These are phyloP conservation scores for Neosilurus hyrtlii DNA, from an alignment of 2,797 vertebrate genomes.

Conservation along the genomic window DNA sequence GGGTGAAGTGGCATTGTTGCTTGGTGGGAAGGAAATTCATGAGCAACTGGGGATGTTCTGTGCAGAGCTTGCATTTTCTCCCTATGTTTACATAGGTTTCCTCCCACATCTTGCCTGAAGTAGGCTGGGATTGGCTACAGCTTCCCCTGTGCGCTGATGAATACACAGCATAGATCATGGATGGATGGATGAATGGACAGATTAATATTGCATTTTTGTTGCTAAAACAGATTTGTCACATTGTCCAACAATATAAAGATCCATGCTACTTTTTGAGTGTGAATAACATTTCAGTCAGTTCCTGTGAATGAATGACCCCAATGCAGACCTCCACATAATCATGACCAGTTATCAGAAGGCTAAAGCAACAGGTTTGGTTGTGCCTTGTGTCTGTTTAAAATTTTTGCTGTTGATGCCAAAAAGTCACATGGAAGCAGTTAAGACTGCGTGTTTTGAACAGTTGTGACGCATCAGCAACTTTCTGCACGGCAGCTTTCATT, in stretches of 20 bases:
- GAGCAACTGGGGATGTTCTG: too few relatives aligned
- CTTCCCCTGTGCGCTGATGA: too few relatives aligned
- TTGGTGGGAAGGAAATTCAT: too few relatives aligned
- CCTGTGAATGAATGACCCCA: neutral
- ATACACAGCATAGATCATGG: too few relatives aligned
- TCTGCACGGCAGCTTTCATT: slow-evolving; percentile 14
- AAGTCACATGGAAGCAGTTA: slow-evolving; percentile 22
- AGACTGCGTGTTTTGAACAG: slow-evolving; percentile 22
- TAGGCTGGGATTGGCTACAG: too few relatives aligned
- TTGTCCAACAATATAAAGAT: neutral
- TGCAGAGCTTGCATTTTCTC: too few relatives aligned
- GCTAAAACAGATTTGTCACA: neutral
- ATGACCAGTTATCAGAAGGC: slow-evolving; percentile 4
- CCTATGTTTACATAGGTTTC: too few relatives aligned
- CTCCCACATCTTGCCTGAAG: too few relatives aligned
- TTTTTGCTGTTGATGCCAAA: slow-evolving; percentile 1
- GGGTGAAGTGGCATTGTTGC: too few relatives aligned
- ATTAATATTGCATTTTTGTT: neutral
- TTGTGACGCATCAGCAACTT: slow-evolving; percentile 43
- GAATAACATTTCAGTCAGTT: neutral
- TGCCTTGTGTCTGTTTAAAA: neutral
- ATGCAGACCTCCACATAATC: neutral
- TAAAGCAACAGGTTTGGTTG: neutral
- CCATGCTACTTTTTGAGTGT: neutral
- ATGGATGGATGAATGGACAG: too few relatives aligned